These are phyloP conservation scores for Rhinoraja longicauda DNA, from an alignment of 2,797 vertebrate genomes.

Conservation along the genomic window DNA sequence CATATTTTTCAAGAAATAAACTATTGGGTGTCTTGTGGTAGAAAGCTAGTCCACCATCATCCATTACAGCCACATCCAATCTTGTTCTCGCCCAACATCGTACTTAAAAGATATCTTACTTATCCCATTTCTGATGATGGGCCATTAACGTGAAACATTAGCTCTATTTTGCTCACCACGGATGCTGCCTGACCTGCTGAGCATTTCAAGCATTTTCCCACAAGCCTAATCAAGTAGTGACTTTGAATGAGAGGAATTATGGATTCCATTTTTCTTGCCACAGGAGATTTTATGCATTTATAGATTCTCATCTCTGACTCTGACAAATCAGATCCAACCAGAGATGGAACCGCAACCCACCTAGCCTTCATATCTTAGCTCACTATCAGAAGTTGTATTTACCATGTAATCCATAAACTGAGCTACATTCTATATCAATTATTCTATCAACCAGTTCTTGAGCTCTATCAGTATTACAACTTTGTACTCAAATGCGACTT, in stretches of 20 bases:
- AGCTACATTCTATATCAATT: not conserved
- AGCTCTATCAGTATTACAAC: not conserved
- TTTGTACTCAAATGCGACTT: not conserved
- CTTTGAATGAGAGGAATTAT: not conserved
- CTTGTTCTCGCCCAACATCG: not conserved
- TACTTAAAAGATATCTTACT: no score
- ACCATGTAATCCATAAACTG: not conserved
- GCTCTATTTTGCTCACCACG: no score
- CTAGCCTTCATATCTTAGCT: not conserved
- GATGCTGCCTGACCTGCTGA: no score
- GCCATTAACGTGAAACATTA: no score
- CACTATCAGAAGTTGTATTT: not conserved
- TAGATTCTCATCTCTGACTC: not conserved
- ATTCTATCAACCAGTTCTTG: not conserved
- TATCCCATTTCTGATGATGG: no score
- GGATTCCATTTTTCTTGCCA: not conserved
- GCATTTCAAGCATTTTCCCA: not conserved
- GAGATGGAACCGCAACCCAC: not conserved
- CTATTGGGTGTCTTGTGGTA: not conserved
- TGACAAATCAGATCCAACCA: not conserved
- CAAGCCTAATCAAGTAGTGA: not conserved
- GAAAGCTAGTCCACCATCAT: not conserved
- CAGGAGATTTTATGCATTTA: not conserved
- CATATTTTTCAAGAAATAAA: not conserved
- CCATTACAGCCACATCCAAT: not conserved